A percentile compares a stretch with the other conserved stretches of the same genome.
phyloP scores from a whole-genome alignment of 1,140 invertebrate species.

The Mactra quadrangularis region DNA sequence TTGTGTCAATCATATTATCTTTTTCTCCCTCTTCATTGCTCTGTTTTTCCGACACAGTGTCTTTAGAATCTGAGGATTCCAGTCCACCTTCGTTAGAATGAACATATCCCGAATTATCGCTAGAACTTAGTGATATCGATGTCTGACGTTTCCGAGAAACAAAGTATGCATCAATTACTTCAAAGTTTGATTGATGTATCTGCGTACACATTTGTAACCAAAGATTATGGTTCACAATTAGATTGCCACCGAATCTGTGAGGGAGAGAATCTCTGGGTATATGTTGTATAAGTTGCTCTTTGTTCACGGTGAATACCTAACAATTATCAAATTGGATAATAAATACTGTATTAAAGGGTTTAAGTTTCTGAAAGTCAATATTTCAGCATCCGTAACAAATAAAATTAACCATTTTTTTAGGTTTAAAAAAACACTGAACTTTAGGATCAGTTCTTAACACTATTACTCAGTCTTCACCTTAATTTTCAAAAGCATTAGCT shows the following conservation, averaged over 20 bases:
- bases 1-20: conserved; percentile 71
- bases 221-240: conserved; percentile 93
- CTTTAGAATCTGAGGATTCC: conserved; percentile 85
- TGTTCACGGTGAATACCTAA: conserved; percentile 96
- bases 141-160: conserved; percentile 61
- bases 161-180: conserved; percentile 73
- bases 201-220: conserved; percentile 92
- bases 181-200: conserved; percentile 75
- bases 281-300: conserved; percentile 87
- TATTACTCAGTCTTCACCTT: no score
- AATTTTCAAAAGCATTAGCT: no score
- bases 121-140: conserved; percentile 70
- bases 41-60: conserved; percentile 83
- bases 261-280: conserved; percentile 91
- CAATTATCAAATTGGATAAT: no score
- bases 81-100: conserved; percentile 80
- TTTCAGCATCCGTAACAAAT: no score
- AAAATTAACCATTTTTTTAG: no score
- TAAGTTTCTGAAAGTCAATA: no score
- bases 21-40: conserved; percentile 81
- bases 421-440: no score
- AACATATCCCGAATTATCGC: conserved; percentile 72
- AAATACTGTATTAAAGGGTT: no score
- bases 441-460: no score
- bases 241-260: conserved; percentile 92